Evolutionary conservation across 2,113 vertebrate species (phyloP).

Genomic region (Sigmodon hispidus): DNA sequence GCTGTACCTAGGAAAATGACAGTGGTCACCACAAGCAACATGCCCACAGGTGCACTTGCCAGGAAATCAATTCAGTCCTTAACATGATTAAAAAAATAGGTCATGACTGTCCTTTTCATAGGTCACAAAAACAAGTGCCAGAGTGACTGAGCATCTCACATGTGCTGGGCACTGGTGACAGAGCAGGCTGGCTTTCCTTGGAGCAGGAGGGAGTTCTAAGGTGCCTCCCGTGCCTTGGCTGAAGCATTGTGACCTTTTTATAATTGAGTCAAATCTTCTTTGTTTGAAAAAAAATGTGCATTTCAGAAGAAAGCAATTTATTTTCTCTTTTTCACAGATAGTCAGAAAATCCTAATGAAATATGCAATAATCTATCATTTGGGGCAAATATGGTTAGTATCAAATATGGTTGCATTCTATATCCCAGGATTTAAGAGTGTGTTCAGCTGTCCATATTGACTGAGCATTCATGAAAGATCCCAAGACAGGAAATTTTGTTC

Average conservation of each 20-base stretch:
- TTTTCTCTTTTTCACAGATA: background rate
- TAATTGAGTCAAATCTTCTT: background rate
- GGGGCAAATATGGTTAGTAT: accelerated
- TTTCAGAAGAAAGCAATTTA: background rate
- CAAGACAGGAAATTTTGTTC: background rate
- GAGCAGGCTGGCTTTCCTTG: background rate
- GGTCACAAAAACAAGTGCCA: background rate
- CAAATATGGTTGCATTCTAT: accelerated
- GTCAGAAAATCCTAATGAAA: background rate
- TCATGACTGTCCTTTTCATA: accelerated
- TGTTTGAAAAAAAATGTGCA: background rate
- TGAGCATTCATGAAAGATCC: accelerated
- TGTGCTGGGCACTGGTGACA: accelerated
- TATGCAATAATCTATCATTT: accelerated
- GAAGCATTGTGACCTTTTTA: background rate
- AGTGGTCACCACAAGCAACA: too few relatives aligned
- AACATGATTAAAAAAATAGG: accelerated
- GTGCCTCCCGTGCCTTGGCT: background rate
- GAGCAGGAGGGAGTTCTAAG: accelerated
- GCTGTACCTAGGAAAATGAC: background rate
- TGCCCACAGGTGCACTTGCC: background rate
- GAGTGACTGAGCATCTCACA: accelerated
- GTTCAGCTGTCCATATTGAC: accelerated
- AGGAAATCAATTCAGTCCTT: background rate
- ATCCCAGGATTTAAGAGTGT: background rate